Evolutionary conservation across 2,888 invertebrate species (phyloP).

Genomic region (Scaptomyza parva): DNA sequence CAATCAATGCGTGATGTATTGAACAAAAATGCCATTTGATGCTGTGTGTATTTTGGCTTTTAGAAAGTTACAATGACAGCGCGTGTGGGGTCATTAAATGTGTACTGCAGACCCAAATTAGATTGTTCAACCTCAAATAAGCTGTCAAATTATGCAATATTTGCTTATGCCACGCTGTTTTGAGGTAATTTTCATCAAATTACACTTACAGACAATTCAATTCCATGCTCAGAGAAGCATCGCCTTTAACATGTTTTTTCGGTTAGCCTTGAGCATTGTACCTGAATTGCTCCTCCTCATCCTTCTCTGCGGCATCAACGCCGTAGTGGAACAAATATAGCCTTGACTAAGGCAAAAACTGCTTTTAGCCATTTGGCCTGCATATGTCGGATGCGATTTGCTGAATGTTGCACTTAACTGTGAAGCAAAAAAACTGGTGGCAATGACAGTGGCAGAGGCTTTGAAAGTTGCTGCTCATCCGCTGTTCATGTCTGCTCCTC

Average conservation of each 20-base stretch:
- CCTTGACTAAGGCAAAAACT: constrained; percentile 15
- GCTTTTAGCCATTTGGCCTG: constrained; percentile 37
- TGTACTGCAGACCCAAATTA: constrained; percentile 51
- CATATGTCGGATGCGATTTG: constrained; percentile 42
- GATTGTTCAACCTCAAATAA: constrained; percentile 37
- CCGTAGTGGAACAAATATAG: background rate
- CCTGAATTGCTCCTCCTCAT: background rate
- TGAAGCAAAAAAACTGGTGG: constrained; percentile 18
- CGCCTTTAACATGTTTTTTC: constrained; percentile 5
- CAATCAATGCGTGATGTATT: constrained; percentile 32
- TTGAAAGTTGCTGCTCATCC: constrained; percentile 53
- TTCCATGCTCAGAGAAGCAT: constrained; percentile 45
- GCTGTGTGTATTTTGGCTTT: constrained; percentile 38
- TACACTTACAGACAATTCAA: constrained; percentile 44
- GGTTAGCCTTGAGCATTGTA: constrained; percentile 10
- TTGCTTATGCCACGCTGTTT: constrained; percentile 9
- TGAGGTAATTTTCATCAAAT: constrained; percentile 42
- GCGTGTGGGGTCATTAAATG: constrained; percentile 52
- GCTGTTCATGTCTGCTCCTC: constrained; percentile 27
- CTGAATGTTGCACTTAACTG: constrained; percentile 16
- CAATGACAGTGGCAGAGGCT: constrained; percentile 31
- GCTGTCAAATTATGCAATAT: constrained; percentile 62
- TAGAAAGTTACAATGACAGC: constrained; percentile 58
- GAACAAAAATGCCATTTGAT: constrained; percentile 32
- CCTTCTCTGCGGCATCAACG: background rate